Conservation (phyloP, 2,797 vertebrate genomes). For the Notolabrus celidotus region DNA sequence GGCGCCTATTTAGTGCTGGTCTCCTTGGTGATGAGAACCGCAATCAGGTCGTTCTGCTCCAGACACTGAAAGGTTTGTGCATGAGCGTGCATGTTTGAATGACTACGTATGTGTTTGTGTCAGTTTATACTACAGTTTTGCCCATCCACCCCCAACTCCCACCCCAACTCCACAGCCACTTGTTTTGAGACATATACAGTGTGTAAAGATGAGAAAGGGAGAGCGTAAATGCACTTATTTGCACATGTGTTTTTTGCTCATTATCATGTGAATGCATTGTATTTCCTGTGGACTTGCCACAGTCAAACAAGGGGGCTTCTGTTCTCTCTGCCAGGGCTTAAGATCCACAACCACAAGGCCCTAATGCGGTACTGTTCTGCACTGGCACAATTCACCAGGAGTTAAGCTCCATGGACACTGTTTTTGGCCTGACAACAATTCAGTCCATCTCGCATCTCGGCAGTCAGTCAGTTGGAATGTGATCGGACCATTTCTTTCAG, state of each 20-base stretch:
- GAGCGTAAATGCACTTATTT: slow-evolving; percentile 7
- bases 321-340: slow-evolving; percentile 74
- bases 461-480: slow-evolving; percentile 38
- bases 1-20: slow-evolving; percentile 77
- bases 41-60: slow-evolving; percentile 68
- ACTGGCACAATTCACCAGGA: slow-evolving; percentile 66
- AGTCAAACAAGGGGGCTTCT: slow-evolving; percentile 83
- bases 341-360: slow-evolving; percentile 51
- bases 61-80: slow-evolving; percentile 74
- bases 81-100: slow-evolving; percentile 34
- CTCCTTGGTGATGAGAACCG: slow-evolving; percentile 81
- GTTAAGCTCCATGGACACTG: slow-evolving; percentile 67
- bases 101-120: slow-evolving; percentile 35
- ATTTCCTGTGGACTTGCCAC: slow-evolving; percentile 76
- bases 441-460: slow-evolving; percentile 67
- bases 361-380: slow-evolving; percentile 60
- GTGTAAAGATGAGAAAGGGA: slow-evolving; percentile 31
- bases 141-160: slow-evolving; percentile 16
- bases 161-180: too few species aligned
- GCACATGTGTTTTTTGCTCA: slow-evolving; percentile 62
- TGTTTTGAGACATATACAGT: slow-evolving; percentile 33
- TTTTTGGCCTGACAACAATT: slow-evolving; percentile 65
- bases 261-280: slow-evolving; percentile 86
- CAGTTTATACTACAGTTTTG: slow-evolving; percentile 27
- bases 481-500: slow-evolving; percentile 47